Evolutionary conservation across 2,797 vertebrate genomes (phyloP).

Genomic region (Ibycter americanus): DNA sequence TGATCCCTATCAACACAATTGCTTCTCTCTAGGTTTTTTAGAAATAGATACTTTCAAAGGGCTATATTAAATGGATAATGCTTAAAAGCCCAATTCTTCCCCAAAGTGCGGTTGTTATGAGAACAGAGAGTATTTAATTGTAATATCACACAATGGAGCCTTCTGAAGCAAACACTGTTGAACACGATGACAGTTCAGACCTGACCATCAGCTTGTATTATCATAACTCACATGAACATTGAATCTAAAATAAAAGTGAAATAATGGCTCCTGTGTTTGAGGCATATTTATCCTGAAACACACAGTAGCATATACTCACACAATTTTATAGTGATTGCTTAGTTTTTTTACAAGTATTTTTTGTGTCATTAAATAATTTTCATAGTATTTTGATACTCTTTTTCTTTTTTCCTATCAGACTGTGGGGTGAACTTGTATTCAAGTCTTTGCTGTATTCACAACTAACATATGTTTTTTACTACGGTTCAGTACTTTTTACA

Average conservation of each 20-base stretch:
- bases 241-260: not conserved
- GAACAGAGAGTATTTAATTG: not conserved
- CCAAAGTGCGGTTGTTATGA: not conserved
- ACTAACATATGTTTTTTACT: not conserved
- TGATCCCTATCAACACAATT: not conserved
- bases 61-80: not conserved
- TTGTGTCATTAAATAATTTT: not conserved
- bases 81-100: not conserved
- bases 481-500: not conserved
- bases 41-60: not conserved
- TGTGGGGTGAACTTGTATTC: not conserved
- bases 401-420: not conserved
- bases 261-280: not conserved
- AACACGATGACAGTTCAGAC: not conserved
- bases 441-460: not conserved
- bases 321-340: not conserved
- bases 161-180: not conserved
- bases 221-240: not conserved
- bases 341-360: not conserved
- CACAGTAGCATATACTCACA: not conserved
- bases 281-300: not conserved
- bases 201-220: not conserved
- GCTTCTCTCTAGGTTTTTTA: not conserved
- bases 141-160: not conserved
- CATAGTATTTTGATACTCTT: not conserved